Percentiles rank a stretch among this genome's conserved stretches.
phyloP scores from a whole-genome alignment of 2,113 vertebrate genomes.

The Sphyrna mokarran region DNA sequence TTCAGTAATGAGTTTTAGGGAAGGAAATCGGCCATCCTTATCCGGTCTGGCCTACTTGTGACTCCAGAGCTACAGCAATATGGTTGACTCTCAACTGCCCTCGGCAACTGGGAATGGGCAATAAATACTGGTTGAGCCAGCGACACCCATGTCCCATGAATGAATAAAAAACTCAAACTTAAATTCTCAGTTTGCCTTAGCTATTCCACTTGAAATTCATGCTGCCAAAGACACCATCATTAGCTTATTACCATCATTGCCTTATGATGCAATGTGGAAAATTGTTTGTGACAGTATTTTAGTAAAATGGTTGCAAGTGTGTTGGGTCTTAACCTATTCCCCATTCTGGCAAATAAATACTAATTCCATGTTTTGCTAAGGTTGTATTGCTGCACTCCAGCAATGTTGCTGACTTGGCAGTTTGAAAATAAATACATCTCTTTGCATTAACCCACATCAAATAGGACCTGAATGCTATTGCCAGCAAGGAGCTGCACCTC shows the following conservation, averaged over 20 bases:
- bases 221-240: background rate
- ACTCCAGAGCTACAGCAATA: too few species aligned
- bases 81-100: too few species aligned
- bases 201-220: background rate
- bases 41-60: too few species aligned
- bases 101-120: too few species aligned
- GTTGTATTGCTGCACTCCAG: background rate
- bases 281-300: background rate
- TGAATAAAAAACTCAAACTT: background rate
- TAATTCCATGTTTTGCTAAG: background rate
- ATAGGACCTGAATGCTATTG: slow-evolving; percentile 42
- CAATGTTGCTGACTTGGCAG: background rate
- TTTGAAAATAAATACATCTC: background rate
- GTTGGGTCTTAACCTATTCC: background rate
- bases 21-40: too few species aligned
- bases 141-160: too few species aligned
- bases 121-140: too few species aligned
- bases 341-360: background rate
- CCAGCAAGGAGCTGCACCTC: slow-evolving; percentile 74
- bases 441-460: background rate
- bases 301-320: background rate
- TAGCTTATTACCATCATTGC: background rate
- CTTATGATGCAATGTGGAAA: background rate
- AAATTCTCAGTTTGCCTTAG: background rate
- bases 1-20: too few species aligned